Evolutionary conservation across 2,113 vertebrate genomes (phyloP).

Genomic region (Chascanopsetta lugubris): DNA sequence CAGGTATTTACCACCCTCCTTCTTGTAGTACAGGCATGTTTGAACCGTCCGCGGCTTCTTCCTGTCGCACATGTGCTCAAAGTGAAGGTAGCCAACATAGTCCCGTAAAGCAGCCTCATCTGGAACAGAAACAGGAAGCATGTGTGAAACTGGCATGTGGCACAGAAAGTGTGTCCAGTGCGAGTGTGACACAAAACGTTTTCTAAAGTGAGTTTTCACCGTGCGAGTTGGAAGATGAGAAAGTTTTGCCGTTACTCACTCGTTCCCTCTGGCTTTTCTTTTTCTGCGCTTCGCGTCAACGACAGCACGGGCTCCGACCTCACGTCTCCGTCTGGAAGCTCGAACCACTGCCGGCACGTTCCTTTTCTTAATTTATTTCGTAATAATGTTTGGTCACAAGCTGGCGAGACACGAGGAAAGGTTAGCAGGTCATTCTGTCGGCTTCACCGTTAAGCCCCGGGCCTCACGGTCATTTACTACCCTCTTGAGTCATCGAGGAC

Average conservation of each 20-base stretch:
- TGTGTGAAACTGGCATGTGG: background rate
- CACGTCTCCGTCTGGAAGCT: slow-evolving; percentile 49
- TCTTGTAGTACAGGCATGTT: slow-evolving; percentile 73
- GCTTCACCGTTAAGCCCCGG: no score
- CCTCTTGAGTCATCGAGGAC: no score
- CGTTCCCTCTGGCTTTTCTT: background rate
- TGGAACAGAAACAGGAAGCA: slow-evolving; percentile 50
- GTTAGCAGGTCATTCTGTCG: no score
- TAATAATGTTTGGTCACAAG: slow-evolving; percentile 47
- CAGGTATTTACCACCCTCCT: slow-evolving; percentile 70
- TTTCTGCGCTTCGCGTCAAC: background rate
- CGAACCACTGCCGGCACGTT: slow-evolving; percentile 70
- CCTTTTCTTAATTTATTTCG: accelerated
- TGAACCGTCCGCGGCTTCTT: slow-evolving; percentile 40
- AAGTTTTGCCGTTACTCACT: slow-evolving; percentile 36
- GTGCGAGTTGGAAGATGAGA: background rate
- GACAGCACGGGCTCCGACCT: slow-evolving; percentile 27
- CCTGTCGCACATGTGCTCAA: slow-evolving; percentile 55
- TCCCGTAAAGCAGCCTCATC: slow-evolving; percentile 42
- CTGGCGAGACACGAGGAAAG: slow-evolving; percentile 37
- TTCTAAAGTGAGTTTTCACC: no score
- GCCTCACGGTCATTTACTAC: no score
- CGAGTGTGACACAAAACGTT: background rate
- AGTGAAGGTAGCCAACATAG: slow-evolving; percentile 76
- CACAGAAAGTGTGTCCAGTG: background rate